Percentiles rank a stretch among this genome's conserved stretches.
Evolutionary conservation across 2,113 vertebrate species (phyloP).

Genomic region (Hippocampus mohnikei): DNA sequence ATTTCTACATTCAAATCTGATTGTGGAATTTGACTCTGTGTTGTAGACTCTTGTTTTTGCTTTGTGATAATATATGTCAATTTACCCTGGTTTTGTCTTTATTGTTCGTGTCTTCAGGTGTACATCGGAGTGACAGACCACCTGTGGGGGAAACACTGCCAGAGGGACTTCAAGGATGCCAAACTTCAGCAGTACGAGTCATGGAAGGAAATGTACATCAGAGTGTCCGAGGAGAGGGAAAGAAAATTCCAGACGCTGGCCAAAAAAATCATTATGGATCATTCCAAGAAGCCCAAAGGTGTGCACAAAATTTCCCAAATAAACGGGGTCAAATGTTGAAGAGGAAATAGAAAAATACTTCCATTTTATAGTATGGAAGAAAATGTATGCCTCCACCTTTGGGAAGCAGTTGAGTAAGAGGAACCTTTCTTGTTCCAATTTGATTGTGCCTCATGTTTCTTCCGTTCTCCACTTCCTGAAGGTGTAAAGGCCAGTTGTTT

Average conservation of each 20-base stretch:
- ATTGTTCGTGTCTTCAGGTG: constrained; percentile 51
- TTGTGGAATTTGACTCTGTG: neutral
- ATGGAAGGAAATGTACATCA: constrained; percentile 85
- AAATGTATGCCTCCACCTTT: no score
- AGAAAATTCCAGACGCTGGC: constrained; percentile 78
- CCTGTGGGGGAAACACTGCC: constrained; percentile 83
- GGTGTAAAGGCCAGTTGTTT: no score
- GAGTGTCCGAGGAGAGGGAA: constrained; percentile 79
- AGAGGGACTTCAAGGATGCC: constrained; percentile 78
- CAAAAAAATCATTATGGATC: constrained; percentile 78
- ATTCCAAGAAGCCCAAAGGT: constrained; percentile 84
- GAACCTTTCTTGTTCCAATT: no score
- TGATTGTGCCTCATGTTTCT: no score
- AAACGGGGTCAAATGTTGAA: neutral
- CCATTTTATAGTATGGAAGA: no score
- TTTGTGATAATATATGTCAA: neutral
- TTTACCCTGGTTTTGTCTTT: neutral
- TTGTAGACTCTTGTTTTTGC: neutral
- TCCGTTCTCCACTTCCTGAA: no score
- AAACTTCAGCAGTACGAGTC: constrained; percentile 76
- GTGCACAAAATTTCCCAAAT: constrained; percentile 4
- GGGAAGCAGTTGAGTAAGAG: no score
- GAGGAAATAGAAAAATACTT: neutral
- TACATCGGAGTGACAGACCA: constrained; percentile 77
- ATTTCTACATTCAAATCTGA: neutral